These are phyloP conservation scores for Ruditapes philippinarum DNA, from an alignment of 1,140 invertebrate species.

Conservation along the genomic window DNA sequence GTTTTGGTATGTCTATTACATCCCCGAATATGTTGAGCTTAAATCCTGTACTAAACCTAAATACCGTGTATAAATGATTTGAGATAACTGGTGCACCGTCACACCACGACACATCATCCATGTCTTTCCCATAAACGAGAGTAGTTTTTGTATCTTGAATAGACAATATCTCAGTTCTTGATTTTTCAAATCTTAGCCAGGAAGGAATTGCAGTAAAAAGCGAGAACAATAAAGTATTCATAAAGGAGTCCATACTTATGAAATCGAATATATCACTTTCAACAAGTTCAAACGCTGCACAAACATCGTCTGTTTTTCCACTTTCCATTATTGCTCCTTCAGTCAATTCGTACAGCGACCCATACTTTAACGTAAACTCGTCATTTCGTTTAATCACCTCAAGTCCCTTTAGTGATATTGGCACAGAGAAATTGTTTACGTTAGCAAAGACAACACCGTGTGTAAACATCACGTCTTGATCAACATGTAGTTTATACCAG, in stretches of 20 bases:
- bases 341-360: background rate
- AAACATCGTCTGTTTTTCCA: background rate
- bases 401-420: conserved; percentile 35
- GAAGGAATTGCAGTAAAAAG: conserved; percentile 1
- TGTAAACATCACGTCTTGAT: background rate
- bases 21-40: background rate
- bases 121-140: conserved; percentile 31
- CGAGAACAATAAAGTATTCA: background rate
- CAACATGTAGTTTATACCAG: background rate
- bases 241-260: background rate
- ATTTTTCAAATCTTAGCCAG: conserved; percentile 18
- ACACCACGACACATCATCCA: background rate
- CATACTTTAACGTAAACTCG: background rate
- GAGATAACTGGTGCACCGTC: conserved; percentile 16
- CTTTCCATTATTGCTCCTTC: background rate
- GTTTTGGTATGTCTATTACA: background rate
- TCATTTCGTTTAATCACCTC: background rate
- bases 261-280: conserved; percentile 32
- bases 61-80: conserved; percentile 25
- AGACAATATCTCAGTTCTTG: background rate
- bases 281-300: background rate
- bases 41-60: conserved; percentile 31
- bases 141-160: background rate
- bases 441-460: conserved; percentile 34
- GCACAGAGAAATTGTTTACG: conserved; percentile 18